Conservation (phyloP, 1,140 invertebrate genomes). For the Drosophila ambigua region DNA sequence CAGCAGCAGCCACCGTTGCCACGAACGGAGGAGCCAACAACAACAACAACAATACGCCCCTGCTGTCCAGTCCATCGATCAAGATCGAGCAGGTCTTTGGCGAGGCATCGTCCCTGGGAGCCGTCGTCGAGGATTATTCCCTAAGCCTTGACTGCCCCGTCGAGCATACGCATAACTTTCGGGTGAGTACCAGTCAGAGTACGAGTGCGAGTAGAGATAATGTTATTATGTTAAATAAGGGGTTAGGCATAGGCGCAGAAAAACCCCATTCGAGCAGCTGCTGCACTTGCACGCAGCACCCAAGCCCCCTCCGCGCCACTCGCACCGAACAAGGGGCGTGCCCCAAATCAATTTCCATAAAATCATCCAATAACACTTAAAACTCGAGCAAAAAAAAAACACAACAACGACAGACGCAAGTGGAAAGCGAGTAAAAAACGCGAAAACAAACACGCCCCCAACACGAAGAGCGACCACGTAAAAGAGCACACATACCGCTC, state of each 20-base stretch:
- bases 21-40: conserved; percentile 22
- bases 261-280: conserved; percentile 37
- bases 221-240: conserved; percentile 56
- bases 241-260: conserved; percentile 15
- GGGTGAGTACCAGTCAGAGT: conserved; percentile 52
- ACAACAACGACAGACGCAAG: conserved; percentile 18
- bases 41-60: conserved; percentile 22
- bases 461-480: conserved; percentile 34
- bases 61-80: conserved; percentile 70
- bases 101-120: conserved; percentile 56
- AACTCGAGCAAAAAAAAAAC: conserved; percentile 35
- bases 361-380: conserved; percentile 81
- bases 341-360: conserved; percentile 76
- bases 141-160: conserved; percentile 67
- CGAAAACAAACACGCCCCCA: conserved; percentile 79
- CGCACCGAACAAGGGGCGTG: conserved; percentile 57
- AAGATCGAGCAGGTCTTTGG: conserved; percentile 80
- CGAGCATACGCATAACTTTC: conserved; percentile 69
- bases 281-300: conserved; percentile 55
- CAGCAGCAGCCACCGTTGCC: conserved; percentile 48
- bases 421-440: conserved; percentile 56
- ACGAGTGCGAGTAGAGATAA: conserved; percentile 21
- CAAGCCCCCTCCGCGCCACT: background rate
- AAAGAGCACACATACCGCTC: conserved; percentile 17
- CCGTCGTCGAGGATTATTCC: conserved; percentile 72